Evolutionary conservation across 2,113 vertebrate species (phyloP).

Genomic region (Hucho hucho): DNA sequence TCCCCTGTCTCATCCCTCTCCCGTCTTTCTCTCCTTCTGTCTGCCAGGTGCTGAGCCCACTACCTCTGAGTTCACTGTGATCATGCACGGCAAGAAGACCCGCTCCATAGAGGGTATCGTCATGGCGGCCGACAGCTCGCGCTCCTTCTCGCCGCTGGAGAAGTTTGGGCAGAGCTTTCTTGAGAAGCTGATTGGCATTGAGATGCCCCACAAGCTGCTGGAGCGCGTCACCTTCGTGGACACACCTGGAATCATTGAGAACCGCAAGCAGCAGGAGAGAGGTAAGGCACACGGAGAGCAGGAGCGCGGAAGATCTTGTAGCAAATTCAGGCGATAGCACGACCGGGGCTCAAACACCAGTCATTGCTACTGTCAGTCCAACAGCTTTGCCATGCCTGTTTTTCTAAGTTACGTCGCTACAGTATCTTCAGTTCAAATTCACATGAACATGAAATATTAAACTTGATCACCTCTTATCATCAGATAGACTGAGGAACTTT

Average conservation of each 20-base stretch:
- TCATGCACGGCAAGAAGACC: conserved; percentile 95
- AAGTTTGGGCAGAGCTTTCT: conserved; percentile 98
- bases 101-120: conserved; percentile 97
- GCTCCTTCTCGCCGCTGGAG: conserved; percentile 94
- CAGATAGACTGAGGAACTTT: no score
- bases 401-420: no score
- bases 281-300: conserved; percentile 65
- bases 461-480: no score
- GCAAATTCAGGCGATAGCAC: no score
- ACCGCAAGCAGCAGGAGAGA: conserved; percentile 98
- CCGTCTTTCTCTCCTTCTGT: not conserved
- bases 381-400: no score
- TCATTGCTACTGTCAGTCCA: no score
- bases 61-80: conserved; percentile 97
- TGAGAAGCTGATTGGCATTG: conserved; percentile 95
- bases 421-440: no score
- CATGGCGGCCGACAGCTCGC: conserved; percentile 95
- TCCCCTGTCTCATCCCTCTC: not conserved
- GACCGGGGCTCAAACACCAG: no score
- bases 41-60: conserved; percentile 92
- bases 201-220: conserved; percentile 95
- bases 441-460: no score
- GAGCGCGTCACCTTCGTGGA: conserved; percentile 96
- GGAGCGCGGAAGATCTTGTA: no score
- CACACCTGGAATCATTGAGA: conserved; percentile 97